A percentile compares a stretch with the other conserved stretches of the same genome.
These are phyloP conservation scores for Hyposoter didymator DNA, from an alignment of 2,888 invertebrate species.

Conservation along the genomic window DNA sequence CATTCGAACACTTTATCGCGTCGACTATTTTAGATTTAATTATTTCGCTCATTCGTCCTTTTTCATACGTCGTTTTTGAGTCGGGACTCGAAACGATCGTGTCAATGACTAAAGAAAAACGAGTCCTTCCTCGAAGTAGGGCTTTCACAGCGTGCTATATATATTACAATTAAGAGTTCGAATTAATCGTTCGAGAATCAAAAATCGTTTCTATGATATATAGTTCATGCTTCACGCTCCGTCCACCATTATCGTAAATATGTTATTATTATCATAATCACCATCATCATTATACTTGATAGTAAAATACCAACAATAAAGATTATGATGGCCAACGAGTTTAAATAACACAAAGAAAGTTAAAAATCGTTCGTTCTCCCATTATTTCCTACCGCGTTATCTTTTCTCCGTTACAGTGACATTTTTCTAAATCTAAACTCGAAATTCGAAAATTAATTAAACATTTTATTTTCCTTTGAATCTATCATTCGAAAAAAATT, in stretches of 20 bases:
- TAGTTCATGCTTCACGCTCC: slow-evolving; percentile 79
- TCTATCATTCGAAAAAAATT: no score
- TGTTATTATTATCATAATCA: slow-evolving; percentile 25
- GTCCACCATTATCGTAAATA: slow-evolving; percentile 77
- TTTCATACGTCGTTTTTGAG: background rate
- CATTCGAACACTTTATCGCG: slow-evolving; percentile 10
- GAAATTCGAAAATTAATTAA: no score
- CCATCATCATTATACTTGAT: slow-evolving; percentile 46
- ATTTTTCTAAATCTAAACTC: background rate
- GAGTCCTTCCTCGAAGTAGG: slow-evolving; percentile 34
- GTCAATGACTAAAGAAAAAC: slow-evolving; percentile 10
- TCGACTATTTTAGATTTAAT: slow-evolving; percentile 5
- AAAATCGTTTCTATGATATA: slow-evolving; percentile 64
- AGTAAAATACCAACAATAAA: slow-evolving; percentile 48
- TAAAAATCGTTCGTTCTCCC: background rate
- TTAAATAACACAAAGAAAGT: slow-evolving; percentile 1
- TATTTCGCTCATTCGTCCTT: background rate
- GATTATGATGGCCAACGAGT: slow-evolving; percentile 40
- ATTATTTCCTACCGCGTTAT: background rate
- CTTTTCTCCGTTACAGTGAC: background rate
- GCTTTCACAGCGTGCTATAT: slow-evolving; percentile 22
- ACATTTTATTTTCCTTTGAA: no score
- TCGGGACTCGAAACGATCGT: slow-evolving; percentile 6
- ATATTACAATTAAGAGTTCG: slow-evolving; percentile 31
- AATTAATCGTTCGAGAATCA: slow-evolving; percentile 66